Evolutionary conservation across 2,797 vertebrate genomes (phyloP).

Genomic region (Myotis myotis): DNA sequence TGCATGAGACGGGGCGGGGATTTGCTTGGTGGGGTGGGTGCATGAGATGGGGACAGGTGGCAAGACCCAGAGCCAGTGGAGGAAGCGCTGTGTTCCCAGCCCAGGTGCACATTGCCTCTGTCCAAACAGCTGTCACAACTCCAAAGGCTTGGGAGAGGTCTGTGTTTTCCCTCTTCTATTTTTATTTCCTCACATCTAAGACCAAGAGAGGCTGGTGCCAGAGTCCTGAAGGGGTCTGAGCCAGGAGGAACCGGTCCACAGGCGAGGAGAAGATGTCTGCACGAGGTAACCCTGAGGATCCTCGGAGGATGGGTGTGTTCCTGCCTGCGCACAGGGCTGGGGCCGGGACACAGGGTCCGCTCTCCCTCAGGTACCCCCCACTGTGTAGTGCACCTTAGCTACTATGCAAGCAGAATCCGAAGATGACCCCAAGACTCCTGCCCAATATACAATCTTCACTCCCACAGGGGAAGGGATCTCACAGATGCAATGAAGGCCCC

Average conservation of each 20-base stretch:
- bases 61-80: not conserved
- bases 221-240: not conserved
- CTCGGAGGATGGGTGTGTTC: not conserved
- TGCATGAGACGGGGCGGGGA: no score
- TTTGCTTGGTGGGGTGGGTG: accelerated
- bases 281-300: not conserved
- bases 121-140: constrained; percentile 43
- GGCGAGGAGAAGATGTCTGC: not conserved
- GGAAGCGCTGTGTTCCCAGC: not conserved
- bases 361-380: not conserved
- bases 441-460: no score
- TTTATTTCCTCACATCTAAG: constrained; percentile 70
- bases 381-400: accelerated
- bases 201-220: constrained; percentile 35
- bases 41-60: accelerated
- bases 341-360: not conserved
- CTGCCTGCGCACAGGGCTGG: not conserved
- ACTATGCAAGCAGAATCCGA: not conserved
- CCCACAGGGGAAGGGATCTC: not conserved
- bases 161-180: constrained; percentile 61
- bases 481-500: not conserved
- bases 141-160: constrained; percentile 4
- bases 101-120: not conserved
- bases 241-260: not conserved
- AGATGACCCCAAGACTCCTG: no score